A percentile compares a stretch with the other conserved stretches of the same genome.
Conservation (phyloP, 1,140 invertebrate species). For the Zelostemma sp. region DNA sequence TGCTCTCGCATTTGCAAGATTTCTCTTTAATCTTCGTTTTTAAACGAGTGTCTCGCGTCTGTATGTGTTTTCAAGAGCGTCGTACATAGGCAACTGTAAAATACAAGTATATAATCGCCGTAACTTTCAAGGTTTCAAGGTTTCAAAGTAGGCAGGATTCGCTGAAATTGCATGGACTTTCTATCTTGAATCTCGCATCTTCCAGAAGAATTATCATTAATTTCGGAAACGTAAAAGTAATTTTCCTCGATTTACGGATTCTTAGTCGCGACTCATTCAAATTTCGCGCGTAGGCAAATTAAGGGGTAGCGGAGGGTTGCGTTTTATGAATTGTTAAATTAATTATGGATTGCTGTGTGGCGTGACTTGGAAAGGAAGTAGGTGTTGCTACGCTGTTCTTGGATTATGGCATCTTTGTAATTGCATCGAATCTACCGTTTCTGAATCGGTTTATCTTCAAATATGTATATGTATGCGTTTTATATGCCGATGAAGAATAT, state of each 20-base stretch:
- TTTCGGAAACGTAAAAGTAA: no score
- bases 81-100: no score
- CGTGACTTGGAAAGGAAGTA: background rate
- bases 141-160: conserved; percentile 24
- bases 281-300: no score
- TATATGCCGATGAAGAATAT: conserved; percentile 12
- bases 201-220: background rate
- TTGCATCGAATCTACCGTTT: conserved; percentile 11
- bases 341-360: background rate
- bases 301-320: background rate
- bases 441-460: no score
- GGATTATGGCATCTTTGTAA: conserved; percentile 21
- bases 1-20: no score
- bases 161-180: conserved; percentile 29
- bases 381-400: conserved; percentile 16
- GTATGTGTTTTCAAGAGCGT: conserved; percentile 35
- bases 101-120: conserved; percentile 42
- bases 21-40: conserved; percentile 44
- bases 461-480: no score
- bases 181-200: conserved; percentile 28
- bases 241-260: no score
- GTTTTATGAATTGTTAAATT: background rate
- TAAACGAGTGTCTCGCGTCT: conserved; percentile 41
- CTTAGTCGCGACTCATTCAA: no score
- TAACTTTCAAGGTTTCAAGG: no score